phyloP scores from a whole-genome alignment of 2,888 invertebrate species.

The Chelonus formosanus region DNA sequence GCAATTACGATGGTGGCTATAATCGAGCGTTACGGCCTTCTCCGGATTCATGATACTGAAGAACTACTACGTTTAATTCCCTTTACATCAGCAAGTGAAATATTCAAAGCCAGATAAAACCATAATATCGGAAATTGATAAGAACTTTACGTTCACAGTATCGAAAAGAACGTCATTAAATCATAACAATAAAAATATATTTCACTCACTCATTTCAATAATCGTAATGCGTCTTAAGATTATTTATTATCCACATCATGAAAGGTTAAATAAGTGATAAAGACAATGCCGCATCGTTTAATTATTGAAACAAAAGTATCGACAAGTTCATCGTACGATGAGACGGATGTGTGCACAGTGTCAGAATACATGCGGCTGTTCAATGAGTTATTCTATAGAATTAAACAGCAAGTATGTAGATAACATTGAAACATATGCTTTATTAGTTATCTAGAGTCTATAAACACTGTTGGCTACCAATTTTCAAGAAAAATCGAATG shows the following conservation, averaged over 20 bases:
- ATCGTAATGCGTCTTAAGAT: background rate
- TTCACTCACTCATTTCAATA: background rate
- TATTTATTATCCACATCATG: background rate
- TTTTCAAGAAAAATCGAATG: background rate
- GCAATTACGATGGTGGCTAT: conserved; percentile 41
- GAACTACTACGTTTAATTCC: conserved; percentile 22
- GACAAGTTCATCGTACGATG: conserved; percentile 44
- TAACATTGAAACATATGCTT: background rate
- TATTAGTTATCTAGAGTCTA: background rate
- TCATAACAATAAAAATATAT: too few relatives aligned
- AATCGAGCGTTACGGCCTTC: conserved; percentile 38
- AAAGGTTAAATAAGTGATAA: conserved; percentile 5
- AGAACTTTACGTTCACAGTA: too few relatives aligned
- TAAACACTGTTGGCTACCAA: conserved; percentile 2
- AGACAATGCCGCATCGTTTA: conserved; percentile 7
- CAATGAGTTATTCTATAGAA: too few relatives aligned
- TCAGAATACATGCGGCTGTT: background rate
- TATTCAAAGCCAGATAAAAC: conserved; percentile 12
- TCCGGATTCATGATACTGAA: conserved; percentile 23
- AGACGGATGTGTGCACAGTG: conserved; percentile 7
- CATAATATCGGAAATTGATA: background rate
- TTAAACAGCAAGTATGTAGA: conserved; percentile 5
- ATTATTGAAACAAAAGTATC: conserved; percentile 45
- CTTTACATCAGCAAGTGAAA: conserved; percentile 6
- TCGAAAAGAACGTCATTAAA: too few relatives aligned